Evolutionary conservation across 2,797 vertebrate genomes (phyloP), one percentile per base, ranked within the genome.

Genomic region (Phataginus tricuspis): DNA sequence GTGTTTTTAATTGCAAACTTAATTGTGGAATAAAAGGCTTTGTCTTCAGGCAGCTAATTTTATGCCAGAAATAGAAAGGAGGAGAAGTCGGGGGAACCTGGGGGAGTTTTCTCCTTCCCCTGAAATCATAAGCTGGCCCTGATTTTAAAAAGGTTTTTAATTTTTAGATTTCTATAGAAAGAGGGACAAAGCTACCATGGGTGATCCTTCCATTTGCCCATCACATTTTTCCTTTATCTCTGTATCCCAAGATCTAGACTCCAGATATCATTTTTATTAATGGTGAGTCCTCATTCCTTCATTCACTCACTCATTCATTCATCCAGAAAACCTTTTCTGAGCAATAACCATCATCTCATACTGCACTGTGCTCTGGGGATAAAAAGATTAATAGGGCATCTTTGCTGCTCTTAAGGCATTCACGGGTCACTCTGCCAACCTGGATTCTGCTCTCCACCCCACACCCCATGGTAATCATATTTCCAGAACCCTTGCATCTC

Each of bases 1-100:
- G 84, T 94, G 96, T 96, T 93, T 96, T 97, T 97, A 97, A 97
- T 97, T 96, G 86, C 71, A 80, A 92, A 57, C 68, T 86, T 96
- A 97, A 96, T 98, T 97, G 89, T 91, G 39, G 37, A 96, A 97
- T 96, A 96, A 95, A 95, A 95, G 64, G 29, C 93, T 94, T 96
- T 97, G 61, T 96, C 74, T 96, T 96, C 71, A 91, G 72, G 55
- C 75, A 72, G 53, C 75, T 94, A 95, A 93, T 97, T 97, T 96
- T 93, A 86, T 84, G 27, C 68, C 86, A 86, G 78, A 96, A 98
- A 96, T 96, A 97, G 86, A 92, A 96, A 92, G 34, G 13, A 97
- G 71, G 34, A 78, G 42, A 74, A 86, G 55, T 96, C 49, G 12
- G 86, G 29, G 29, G 31, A 29, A 72, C 25, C 23, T 85, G 8